Conservation (phyloP, 2,113 vertebrate species). For the Phodopus roborovskii region DNA sequence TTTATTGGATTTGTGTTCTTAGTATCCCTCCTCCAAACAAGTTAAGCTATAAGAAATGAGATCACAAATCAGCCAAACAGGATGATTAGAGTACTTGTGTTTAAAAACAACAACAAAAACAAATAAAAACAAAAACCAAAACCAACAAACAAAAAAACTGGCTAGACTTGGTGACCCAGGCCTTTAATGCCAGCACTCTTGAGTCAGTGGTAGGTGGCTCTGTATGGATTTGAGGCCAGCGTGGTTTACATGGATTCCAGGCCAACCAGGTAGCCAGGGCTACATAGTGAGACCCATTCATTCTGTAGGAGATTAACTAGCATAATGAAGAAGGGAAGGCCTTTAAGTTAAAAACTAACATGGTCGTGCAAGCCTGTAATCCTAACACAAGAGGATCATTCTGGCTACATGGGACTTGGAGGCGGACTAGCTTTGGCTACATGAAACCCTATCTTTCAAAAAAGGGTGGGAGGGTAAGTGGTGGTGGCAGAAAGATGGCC, state of each 20-base stretch:
- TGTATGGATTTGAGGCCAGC: not conserved
- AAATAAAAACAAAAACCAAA: no score
- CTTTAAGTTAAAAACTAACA: not conserved
- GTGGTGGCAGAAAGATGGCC: not conserved
- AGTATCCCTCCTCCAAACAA: slow-evolving; percentile 27
- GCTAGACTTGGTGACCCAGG: not conserved
- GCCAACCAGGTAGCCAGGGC: not conserved
- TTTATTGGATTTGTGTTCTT: slow-evolving; percentile 1
- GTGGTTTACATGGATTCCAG: not conserved
- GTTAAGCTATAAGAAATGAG: slow-evolving; percentile 1
- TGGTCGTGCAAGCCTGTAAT: not conserved
- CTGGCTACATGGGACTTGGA: not conserved
- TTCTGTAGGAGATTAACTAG: not conserved
- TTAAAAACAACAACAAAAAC: not conserved
- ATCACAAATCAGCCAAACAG: not conserved
- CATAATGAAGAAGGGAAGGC: not conserved
- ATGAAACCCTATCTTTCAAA: not conserved
- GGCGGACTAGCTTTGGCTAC: not conserved
- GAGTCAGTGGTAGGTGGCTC: not conserved
- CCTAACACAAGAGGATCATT: not conserved
- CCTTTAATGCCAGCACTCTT: not conserved
- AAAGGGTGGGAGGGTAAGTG: rapidly evolving
- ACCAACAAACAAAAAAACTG: not conserved
- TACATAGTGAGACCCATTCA: not conserved
- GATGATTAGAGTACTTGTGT: not conserved